Conservation (phyloP, 2,113 vertebrate species). For the Recurvirostra avosetta region DNA sequence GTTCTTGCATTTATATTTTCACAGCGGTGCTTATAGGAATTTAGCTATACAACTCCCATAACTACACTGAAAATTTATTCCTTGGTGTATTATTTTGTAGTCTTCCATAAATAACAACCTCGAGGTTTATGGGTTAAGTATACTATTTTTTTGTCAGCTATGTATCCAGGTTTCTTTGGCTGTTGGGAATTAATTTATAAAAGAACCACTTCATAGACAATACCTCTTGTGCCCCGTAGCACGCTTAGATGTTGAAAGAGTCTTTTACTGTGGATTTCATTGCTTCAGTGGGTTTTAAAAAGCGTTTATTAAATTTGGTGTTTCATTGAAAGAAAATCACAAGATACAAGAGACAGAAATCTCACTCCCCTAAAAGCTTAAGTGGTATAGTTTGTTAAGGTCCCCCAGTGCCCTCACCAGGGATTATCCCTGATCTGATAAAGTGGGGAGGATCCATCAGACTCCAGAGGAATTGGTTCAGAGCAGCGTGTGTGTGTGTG, state of each 20-base stretch:
- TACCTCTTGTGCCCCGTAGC: not conserved
- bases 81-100: conserved; percentile 20
- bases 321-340: not conserved
- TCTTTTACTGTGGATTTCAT: not conserved
- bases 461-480: not conserved
- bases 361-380: not conserved
- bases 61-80: conserved; percentile 20
- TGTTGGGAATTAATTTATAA: conserved; percentile 39
- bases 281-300: not conserved
- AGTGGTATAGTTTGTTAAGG: not conserved
- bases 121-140: not conserved
- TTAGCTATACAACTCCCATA: not conserved
- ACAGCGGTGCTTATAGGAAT: not conserved
- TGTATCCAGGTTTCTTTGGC: not conserved
- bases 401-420: not conserved
- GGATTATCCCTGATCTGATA: not conserved
- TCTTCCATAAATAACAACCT: conserved; percentile 26
- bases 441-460: not conserved
- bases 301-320: not conserved
- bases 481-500: not conserved
- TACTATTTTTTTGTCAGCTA: not conserved
- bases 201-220: not conserved
- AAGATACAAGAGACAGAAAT: not conserved
- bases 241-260: not conserved
- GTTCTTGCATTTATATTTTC: not conserved